Base-by-base conservation (phyloP, 2,888 invertebrate species). In the Phalera bucephala region DNA sequence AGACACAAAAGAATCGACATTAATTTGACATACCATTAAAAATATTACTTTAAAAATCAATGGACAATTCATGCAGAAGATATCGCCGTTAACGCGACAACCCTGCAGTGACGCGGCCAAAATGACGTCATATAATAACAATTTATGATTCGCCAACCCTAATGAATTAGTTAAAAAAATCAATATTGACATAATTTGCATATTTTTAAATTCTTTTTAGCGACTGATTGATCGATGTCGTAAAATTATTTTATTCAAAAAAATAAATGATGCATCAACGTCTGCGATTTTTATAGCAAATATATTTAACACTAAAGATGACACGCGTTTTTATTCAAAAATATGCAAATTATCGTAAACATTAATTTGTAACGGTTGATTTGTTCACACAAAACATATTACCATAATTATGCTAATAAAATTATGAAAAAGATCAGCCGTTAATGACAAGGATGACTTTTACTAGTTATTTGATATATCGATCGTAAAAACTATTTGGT, bases 341-440 rank as follows among this genome's bases (percentile, higher is more conserved):
- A 65, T 87, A 88, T 89, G 88, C 68, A 65, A 87, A 89, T 87
- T 57, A 76, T 53, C 37, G 79, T 87, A 86, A 88, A 89, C 83
- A 89, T 78, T 80, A 83, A 88, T 88, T 88, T 87, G 87, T 83
- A 83, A 88, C 88, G 89, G 88, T 78, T 88, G 86, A 88, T 88
- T 84, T 89, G 87, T 70, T 85, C 84, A 73, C 65, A 72, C 64
- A 64, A 66, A 28, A 29, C 14, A 34, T 36, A 81, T 86, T 86
- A 76, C 78, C 88, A 87, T 87, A 86, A 85, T 80, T 66, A 80
- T 62, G 47, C 48, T 59, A 70, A 68, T 71, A 68, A 54, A 57
- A 50, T 39, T 36, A 45, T 50, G 36, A 67, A 66, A 59, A 50
- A 57, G 50, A 61, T 51, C 43, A 42, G 43, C 40, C 49, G 62